These are phyloP conservation scores for Pipra filicauda DNA, from an alignment of 2,113 vertebrate species.

Conservation along the genomic window DNA sequence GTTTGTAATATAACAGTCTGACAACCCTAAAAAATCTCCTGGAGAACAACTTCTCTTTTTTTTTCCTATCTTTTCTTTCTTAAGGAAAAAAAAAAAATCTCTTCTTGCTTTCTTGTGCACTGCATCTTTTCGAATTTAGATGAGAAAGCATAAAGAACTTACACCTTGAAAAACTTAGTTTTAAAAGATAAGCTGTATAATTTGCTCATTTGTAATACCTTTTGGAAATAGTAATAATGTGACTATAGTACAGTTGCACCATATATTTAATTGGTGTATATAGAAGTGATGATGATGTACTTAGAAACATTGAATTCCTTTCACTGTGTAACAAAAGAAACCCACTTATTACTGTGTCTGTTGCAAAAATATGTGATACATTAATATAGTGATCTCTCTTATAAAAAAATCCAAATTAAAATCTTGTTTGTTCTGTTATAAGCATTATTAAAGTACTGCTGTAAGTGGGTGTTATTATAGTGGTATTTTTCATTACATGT, in stretches of 20 bases:
- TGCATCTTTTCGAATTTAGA: not conserved
- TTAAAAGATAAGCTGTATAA: not conserved
- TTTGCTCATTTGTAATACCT: not conserved
- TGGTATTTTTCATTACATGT: not conserved
- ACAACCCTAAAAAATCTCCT: constrained; percentile 58
- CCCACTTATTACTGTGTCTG: not conserved
- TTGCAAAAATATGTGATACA: not conserved
- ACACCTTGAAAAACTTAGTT: not conserved
- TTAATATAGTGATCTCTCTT: not conserved
- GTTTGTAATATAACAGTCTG: constrained; percentile 67
- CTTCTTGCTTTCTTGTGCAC: not conserved
- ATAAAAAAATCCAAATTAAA: not conserved
- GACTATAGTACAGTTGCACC: not conserved
- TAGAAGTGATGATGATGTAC: not conserved
- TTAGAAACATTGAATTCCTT: not conserved
- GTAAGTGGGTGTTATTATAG: not conserved
- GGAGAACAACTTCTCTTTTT: not conserved
- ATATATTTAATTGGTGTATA: not conserved
- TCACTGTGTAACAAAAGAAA: not conserved
- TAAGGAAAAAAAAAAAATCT: not conserved
- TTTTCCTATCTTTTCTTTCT: not conserved
- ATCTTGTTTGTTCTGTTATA: not conserved
- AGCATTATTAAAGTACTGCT: not conserved
- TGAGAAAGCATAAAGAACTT: not conserved
- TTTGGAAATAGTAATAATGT: not conserved